Conservation (phyloP, 2,888 invertebrate genomes). For the Eilema depressum region DNA sequence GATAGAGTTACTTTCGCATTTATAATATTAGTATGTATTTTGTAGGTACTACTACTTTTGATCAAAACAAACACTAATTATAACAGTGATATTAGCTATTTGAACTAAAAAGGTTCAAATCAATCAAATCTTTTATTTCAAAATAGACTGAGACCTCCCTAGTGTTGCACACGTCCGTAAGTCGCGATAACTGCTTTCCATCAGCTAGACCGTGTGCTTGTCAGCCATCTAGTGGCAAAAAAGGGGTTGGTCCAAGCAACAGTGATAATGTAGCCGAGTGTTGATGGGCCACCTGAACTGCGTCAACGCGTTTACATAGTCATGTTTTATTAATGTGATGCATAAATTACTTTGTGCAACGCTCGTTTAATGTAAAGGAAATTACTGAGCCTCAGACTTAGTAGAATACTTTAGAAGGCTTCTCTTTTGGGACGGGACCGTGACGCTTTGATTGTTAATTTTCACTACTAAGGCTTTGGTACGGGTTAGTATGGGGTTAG, state of each 20-base stretch:
- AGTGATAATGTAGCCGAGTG: conserved; percentile 28
- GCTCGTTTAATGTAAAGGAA: conserved; percentile 64
- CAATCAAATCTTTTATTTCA: too few relatives aligned
- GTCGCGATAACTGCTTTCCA: too few relatives aligned
- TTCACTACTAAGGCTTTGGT: conserved; percentile 47
- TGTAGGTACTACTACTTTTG: too few relatives aligned
- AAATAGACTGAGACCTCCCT: too few relatives aligned
- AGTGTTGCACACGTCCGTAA: too few relatives aligned
- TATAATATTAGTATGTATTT: too few relatives aligned
- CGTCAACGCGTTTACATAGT: conserved; percentile 65
- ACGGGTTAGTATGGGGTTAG: conserved; percentile 20
- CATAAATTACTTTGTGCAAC: conserved; percentile 74
- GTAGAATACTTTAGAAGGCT: conserved; percentile 64
- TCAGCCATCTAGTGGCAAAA: too few relatives aligned
- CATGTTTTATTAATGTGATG: conserved; percentile 78
- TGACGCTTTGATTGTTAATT: conserved; percentile 55
- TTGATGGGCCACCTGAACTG: conserved; percentile 40
- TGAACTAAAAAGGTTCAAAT: too few relatives aligned
- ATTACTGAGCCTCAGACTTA: conserved; percentile 64
- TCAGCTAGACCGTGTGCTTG: too few relatives aligned
- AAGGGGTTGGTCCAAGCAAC: neutral
- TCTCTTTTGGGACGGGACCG: conserved; percentile 55
- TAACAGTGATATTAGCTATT: too few relatives aligned
- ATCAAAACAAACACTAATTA: too few relatives aligned
- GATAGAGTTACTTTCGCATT: too few relatives aligned